Conservation (phyloP, 2,113 vertebrate species). For the Dolichallabes microphthalmus region DNA sequence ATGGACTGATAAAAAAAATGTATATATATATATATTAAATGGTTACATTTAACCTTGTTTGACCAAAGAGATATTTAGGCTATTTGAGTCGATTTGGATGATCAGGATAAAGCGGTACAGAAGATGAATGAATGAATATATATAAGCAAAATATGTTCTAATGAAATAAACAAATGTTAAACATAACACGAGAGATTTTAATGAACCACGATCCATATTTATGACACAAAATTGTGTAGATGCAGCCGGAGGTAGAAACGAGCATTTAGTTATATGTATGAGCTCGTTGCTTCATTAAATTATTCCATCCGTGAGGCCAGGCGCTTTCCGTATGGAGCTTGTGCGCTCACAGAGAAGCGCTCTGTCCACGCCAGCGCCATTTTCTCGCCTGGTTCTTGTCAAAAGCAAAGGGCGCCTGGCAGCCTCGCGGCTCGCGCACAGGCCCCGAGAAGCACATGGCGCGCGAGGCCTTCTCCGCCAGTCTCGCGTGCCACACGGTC, state of each 20-base stretch:
- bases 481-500: constrained; percentile 54
- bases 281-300: constrained; percentile 45
- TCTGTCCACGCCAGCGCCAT: constrained; percentile 42
- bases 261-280: constrained; percentile 31
- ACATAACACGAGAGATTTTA: background rate
- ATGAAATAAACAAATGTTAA: no score
- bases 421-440: constrained; percentile 47
- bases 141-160: background rate
- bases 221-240: background rate
- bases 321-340: constrained; percentile 40
- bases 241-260: constrained; percentile 22
- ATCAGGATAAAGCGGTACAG: no score
- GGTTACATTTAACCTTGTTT: background rate
- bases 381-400: constrained; percentile 59
- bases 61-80: background rate
- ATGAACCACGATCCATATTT: background rate
- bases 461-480: constrained; percentile 36
- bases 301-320: constrained; percentile 47
- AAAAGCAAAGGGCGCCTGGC: constrained; percentile 49
- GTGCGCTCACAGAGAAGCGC: constrained; percentile 19
- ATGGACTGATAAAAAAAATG: background rate
- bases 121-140: no score
- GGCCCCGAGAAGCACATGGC: constrained; percentile 51
- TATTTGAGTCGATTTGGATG: background rate
- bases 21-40: no score